phyloP scores from a whole-genome alignment of 2,888 invertebrate species.

The Drosophila setosimentum region DNA sequence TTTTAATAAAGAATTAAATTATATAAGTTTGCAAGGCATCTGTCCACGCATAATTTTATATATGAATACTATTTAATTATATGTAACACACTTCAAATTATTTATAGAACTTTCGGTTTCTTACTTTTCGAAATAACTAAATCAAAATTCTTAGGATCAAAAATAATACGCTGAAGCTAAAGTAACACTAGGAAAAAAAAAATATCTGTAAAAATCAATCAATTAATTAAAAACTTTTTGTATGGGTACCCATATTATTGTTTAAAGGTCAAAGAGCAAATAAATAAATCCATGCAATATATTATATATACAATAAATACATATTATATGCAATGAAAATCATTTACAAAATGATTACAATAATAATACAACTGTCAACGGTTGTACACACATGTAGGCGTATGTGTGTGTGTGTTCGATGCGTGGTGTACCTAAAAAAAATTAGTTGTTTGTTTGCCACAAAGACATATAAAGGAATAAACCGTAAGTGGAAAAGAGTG shows the following conservation, averaged over 20 bases:
- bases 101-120: background rate
- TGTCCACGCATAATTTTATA: background rate
- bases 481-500: conserved; percentile 18
- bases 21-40: background rate
- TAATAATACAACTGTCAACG: conserved; percentile 19
- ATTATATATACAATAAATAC: conserved; percentile 2
- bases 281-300: background rate
- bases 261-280: background rate
- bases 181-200: background rate
- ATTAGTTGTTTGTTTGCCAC: conserved; percentile 59
- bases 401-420: conserved; percentile 8
- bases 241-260: background rate
- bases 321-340: conserved; percentile 36
- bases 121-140: background rate
- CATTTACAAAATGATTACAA: conserved; percentile 32
- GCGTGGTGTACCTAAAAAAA: conserved; percentile 42
- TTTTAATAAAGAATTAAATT: background rate
- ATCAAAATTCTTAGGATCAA: background rate
- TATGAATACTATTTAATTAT: too few relatives aligned
- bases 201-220: background rate
- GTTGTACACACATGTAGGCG: background rate
- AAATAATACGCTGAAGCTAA: background rate
- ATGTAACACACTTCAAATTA: background rate
- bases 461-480: conserved; percentile 39
- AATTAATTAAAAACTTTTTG: background rate